phyloP scores from a whole-genome alignment of 2,113 vertebrate species.

The Pterocles orientalis region DNA sequence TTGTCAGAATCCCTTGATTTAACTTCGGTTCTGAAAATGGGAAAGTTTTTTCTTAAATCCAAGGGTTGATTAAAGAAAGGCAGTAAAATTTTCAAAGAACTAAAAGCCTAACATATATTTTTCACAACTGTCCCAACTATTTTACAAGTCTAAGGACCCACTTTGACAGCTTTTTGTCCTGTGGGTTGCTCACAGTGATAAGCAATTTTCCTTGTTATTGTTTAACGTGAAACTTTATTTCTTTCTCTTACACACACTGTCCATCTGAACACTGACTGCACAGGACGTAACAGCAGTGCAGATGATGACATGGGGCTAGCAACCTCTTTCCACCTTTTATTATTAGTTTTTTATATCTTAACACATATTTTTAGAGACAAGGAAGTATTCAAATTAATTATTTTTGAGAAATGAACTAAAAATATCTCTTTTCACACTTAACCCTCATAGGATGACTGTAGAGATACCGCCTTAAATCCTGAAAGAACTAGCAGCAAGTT shows the following conservation, averaged over 20 bases:
- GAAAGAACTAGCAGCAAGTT: neutral
- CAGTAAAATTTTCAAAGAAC: neutral
- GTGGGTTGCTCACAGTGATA: neutral
- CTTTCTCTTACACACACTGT: neutral
- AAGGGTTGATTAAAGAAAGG: neutral
- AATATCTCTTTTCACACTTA: neutral
- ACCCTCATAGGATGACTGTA: neutral
- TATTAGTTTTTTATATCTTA: neutral
- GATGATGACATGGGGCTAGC: neutral
- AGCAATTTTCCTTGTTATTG: neutral
- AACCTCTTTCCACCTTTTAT: neutral
- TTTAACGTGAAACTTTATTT: neutral
- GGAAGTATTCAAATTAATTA: neutral
- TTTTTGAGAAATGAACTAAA: neutral
- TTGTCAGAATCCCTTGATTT: neutral
- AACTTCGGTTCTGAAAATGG: neutral
- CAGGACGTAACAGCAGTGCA: neutral
- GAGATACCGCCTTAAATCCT: neutral
- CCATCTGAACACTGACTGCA: neutral
- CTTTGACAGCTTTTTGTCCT: neutral
- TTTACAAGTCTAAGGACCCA: neutral
- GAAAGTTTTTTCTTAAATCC: neutral
- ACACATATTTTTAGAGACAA: neutral
- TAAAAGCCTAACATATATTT: neutral
- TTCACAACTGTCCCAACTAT: neutral